Evolutionary conservation across 2,888 invertebrate species (phyloP), one percentile per base, ranked within the genome.

Genomic region (Caenorhabditis afra): DNA sequence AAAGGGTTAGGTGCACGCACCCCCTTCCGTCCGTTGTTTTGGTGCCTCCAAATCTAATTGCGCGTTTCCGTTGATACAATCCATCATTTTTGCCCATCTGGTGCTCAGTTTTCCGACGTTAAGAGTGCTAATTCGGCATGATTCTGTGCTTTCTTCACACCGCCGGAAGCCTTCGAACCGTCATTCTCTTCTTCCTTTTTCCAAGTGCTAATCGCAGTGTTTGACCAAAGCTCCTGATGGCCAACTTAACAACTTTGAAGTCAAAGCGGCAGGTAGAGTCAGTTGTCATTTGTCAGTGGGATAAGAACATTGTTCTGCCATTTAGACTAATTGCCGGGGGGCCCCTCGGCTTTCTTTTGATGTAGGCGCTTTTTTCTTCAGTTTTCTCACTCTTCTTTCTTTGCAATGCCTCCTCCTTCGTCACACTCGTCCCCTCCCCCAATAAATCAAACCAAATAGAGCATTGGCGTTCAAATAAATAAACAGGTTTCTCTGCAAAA

Each of bases 21-120:
- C 47, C 65, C 7, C 29, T 10, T 16, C 23, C 44, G 12, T 12
- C 41, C 18, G 20, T 37, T 55, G 55, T 70, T 70, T 70, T 70
- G 18, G 22, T 20, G 47, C 45, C 23, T 50, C 41, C 53, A 44
- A 62, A 70, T 55, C 53, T 62, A 61, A 70, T 70, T 70, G 47
- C 16, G 23, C 37, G 45, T 47, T 53, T 70, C 55, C 55, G 39
- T 29, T 37, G 29, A 61, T 55, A 52, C 37, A 62, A 70, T 70
- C 45, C 70, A 70, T 70, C 70, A 70, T 70, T 62, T 53, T 53
- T 53, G 55, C 22, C 70, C 70, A 70, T 70, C 70, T 70, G 70
- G 61, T 41, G 70, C 53, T 35, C 59, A 29, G 61, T 70, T 70
- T 70, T 70, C 61, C 37, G 44, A 35, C 58, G 59, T 53, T 61